Percentiles rank a stretch among this genome's conserved stretches.
These are phyloP conservation scores for Falco punctatus DNA, from an alignment of 2,113 vertebrate species.

Conservation along the genomic window DNA sequence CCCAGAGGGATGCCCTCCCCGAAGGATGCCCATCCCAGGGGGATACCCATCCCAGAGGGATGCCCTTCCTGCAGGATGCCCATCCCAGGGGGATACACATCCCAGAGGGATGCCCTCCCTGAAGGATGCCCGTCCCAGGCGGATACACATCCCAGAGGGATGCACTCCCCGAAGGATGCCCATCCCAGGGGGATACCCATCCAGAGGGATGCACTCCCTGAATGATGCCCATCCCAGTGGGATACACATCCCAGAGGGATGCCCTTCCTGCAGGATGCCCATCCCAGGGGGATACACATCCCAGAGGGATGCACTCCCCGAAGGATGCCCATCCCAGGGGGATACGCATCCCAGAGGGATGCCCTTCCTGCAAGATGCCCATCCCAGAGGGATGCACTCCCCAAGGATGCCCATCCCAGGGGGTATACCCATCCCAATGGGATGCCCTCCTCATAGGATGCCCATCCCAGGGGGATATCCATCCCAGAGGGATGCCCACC, in stretches of 20 bases:
- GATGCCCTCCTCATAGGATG: background rate
- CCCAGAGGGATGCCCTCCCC: fast-evolving
- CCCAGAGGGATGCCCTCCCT: background rate
- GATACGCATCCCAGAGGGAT: background rate
- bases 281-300: no score
- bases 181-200: background rate
- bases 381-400: background rate
- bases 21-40: background rate
- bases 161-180: fast-evolving
- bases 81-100: background rate
- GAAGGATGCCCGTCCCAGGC: fast-evolving
- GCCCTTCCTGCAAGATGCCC: background rate
- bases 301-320: background rate
- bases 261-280: background rate
- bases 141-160: background rate
- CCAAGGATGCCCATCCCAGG: fast-evolving
- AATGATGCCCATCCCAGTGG: fast-evolving
- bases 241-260: background rate
- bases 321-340: background rate
- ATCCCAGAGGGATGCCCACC: no score
- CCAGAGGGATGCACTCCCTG: background rate
- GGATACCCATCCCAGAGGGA: background rate
- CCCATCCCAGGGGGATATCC: background rate
- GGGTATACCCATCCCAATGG: background rate
- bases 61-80: fast-evolving